Base-by-base conservation (phyloP, 2,113 vertebrate genomes). In the Leptosomus discolor region DNA sequence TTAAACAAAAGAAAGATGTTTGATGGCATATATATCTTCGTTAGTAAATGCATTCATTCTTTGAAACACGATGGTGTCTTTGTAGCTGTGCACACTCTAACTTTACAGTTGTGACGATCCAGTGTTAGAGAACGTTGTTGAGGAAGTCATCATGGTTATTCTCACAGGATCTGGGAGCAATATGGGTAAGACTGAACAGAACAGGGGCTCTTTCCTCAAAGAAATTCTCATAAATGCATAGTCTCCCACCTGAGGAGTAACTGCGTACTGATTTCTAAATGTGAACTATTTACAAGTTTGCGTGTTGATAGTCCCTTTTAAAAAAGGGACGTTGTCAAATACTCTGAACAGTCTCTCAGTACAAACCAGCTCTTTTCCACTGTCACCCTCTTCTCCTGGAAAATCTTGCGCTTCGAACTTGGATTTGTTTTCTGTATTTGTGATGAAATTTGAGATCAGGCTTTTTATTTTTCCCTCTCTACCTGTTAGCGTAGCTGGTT, bases 361-460 rank as follows among this genome's bases (percentile, higher is more conserved):
- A 0, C 10, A 18, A 24, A 2, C 5, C 23, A 20, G 36, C 15
- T 9, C 22, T 74, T 58, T 90, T 70, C 24, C 4, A 1, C 50
- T 20, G 15, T 19, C 2, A 0, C 27, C 15, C 6, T 36, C 2
- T 11, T 18, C 18, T 69, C 15, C 29, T 0, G 1, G 32, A 24
- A 24, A 26, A 12, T 53, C 22, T 7, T 63, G 12, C 69, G 37
- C 23, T 37, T 77, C 2, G 1, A 32, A 5, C 34, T 56, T 54
- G 37, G 24, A 12, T 75, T 75, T 61, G 8, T 84, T 60, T 57
- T 73, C 48, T 69, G 5, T 58, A 10, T 34, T 70, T 45, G 8
- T 60, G 56, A 34, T 34, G 61, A 50, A 70, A 65, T 27, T 68
- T 51, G 46, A 73, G 64, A 78, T 16, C 3, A 3, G 15, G 17